Conservation (phyloP, 2,888 invertebrate genomes). For the Theodoxus fluviatilis region DNA sequence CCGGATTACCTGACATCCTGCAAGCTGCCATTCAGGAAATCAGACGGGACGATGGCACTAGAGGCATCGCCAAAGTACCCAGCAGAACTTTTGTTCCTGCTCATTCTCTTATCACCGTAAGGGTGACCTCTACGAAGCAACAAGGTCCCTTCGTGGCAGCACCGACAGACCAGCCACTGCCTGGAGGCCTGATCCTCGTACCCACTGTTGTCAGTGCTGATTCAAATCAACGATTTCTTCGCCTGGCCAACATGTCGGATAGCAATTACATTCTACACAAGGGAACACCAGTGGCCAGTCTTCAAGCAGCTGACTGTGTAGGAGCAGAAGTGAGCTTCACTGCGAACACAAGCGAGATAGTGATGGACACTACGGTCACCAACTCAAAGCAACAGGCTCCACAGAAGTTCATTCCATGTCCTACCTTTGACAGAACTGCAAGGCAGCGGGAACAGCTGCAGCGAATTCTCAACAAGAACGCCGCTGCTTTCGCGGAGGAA, state of each 20-base stretch:
- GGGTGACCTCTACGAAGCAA: not conserved
- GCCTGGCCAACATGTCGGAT: not conserved
- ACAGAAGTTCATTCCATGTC: not conserved
- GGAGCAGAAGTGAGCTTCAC: not conserved
- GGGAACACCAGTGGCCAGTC: not conserved
- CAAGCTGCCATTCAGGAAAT: not conserved
- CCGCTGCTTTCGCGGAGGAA: not conserved
- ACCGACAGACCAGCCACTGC: conserved; percentile 4
- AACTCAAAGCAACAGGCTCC: no score
- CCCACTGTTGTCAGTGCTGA: not conserved
- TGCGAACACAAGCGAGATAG: no score
- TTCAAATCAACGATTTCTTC: not conserved
- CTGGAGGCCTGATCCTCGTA: conserved; percentile 4
- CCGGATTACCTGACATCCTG: not conserved
- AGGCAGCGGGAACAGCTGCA: not conserved
- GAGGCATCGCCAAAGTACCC: not conserved
- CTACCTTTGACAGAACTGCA: conserved; percentile 8
- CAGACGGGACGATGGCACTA: not conserved
- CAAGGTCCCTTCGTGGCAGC: not conserved
- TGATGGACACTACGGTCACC: not conserved
- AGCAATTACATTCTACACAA: not conserved
- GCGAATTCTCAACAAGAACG: not conserved
- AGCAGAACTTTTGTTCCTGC: not conserved
- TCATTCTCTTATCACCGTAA: not conserved
- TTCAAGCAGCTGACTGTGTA: not conserved